Percentiles rank a stretch among this genome's conserved stretches.
Conservation (phyloP, 2,888 invertebrate species). For the Cabera pusaria region DNA sequence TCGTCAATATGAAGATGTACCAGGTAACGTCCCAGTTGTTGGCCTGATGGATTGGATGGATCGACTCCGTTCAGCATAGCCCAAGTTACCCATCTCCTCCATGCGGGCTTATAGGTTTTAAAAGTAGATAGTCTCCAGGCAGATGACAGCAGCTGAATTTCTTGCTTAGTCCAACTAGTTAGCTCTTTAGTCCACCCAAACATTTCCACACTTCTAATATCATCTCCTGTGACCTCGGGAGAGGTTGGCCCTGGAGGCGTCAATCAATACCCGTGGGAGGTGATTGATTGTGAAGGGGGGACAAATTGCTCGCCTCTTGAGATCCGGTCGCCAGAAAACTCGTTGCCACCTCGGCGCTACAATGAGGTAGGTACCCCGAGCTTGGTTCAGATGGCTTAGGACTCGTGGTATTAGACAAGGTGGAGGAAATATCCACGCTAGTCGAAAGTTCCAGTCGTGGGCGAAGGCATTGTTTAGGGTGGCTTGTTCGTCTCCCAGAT, state of each 20-base stretch:
- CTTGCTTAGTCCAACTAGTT: conserved; percentile 21
- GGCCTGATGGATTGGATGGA: conserved; percentile 13
- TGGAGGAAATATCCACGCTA: conserved; percentile 36
- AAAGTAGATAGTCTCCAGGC: conserved; percentile 27
- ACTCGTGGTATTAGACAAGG: conserved; percentile 29
- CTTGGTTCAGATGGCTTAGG: conserved; percentile 25
- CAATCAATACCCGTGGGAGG: conserved; percentile 23
- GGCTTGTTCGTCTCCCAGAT: conserved; percentile 25
- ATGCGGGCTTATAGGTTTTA: conserved; percentile 29
- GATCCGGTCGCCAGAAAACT: conserved; percentile 43
- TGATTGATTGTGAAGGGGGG: conserved; percentile 25
- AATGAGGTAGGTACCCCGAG: conserved; percentile 31
- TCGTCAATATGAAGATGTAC: conserved; percentile 18
- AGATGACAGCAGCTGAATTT: conserved; percentile 15
- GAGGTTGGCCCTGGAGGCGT: conserved; percentile 28
- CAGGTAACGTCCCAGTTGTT: conserved; percentile 17
- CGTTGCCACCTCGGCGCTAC: conserved; percentile 36
- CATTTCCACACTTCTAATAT: conserved; percentile 34
- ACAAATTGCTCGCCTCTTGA: conserved; percentile 33
- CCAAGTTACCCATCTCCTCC: conserved; percentile 33
- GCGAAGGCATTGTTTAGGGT: conserved; percentile 30
- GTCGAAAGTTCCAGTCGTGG: not conserved
- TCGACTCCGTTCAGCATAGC: conserved; percentile 11
- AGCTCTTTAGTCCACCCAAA: conserved; percentile 32
- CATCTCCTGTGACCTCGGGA: conserved; percentile 20